A percentile compares a stretch with the other conserved stretches of the same genome.
Evolutionary conservation across 1,140 invertebrate species (phyloP).

Genomic region (Ditylenchus dipsaci): DNA sequence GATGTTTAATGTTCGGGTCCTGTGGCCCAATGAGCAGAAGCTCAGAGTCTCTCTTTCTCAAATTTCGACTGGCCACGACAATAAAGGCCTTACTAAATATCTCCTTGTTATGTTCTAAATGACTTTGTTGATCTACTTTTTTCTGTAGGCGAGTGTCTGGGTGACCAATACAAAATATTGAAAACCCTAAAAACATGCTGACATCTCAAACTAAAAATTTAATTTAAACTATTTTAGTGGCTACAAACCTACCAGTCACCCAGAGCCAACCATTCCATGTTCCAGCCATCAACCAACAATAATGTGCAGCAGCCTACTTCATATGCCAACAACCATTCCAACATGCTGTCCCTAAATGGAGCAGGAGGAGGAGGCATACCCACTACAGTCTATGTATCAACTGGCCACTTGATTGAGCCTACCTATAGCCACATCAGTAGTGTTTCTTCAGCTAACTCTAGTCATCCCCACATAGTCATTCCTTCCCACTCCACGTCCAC

Average conservation of each 20-base stretch:
- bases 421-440: slow-evolving; percentile 6
- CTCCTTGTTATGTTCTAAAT: too few species aligned
- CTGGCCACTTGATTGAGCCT: not conserved
- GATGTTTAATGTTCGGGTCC: not conserved
- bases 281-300: not conserved
- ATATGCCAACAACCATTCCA: not conserved
- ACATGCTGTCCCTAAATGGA: not conserved
- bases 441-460: not conserved
- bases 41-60: too few species aligned
- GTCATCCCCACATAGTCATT: not conserved
- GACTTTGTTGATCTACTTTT: too few species aligned
- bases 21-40: too few species aligned
- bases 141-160: too few species aligned
- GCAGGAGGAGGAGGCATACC: too few species aligned
- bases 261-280: not conserved
- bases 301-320: not conserved
- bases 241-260: not conserved
- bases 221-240: not conserved
- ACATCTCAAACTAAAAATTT: not conserved
- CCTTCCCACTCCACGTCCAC: not conserved
- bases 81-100: too few species aligned
- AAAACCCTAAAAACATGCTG: not conserved
- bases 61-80: too few species aligned
- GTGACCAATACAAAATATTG: too few species aligned
- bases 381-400: not conserved